Conservation (phyloP, 2,888 invertebrate species). For the Lasioglossum figueresi region DNA sequence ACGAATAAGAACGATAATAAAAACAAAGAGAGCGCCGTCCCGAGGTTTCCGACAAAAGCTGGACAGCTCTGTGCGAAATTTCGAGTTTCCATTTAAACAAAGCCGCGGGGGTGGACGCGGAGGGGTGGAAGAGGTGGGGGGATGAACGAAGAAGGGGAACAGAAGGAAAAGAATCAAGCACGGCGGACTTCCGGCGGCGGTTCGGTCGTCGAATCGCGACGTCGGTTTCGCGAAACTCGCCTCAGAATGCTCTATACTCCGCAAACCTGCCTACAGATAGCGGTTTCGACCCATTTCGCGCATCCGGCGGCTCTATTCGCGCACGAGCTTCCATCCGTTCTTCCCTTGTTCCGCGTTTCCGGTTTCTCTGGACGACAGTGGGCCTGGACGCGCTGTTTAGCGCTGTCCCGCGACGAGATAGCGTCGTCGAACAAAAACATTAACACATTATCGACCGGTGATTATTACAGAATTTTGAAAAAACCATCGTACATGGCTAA, state of each 20-base stretch:
- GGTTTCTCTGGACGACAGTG: not conserved
- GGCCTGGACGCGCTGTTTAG: not conserved
- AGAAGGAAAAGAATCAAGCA: slow-evolving; percentile 20
- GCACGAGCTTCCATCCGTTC: slow-evolving; percentile 15
- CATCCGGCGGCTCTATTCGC: slow-evolving; percentile 22
- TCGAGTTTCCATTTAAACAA: slow-evolving; percentile 40
- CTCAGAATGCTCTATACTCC: slow-evolving; percentile 4
- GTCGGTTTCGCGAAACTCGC: slow-evolving; percentile 21
- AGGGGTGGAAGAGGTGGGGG: not conserved
- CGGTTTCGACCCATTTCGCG: slow-evolving; percentile 40
- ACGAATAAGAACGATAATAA: slow-evolving; percentile 7
- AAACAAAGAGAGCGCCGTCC: slow-evolving; percentile 8
- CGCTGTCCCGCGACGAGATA: not conserved
- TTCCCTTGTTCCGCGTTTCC: not conserved
- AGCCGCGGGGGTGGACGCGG: slow-evolving; percentile 9
- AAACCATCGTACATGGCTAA: no score
- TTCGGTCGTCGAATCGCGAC: slow-evolving; percentile 21
- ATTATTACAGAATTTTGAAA: no score
- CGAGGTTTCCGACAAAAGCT: slow-evolving; percentile 31
- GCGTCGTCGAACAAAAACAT: not conserved
- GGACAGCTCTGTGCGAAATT: slow-evolving; percentile 29
- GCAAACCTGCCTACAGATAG: slow-evolving; percentile 42
- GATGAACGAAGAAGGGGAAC: not conserved
- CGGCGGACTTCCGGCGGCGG: slow-evolving; percentile 34
- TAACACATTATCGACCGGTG: no score